phyloP scores from a whole-genome alignment of 2,113 vertebrate species.

The Ceyx cyanopectus region DNA sequence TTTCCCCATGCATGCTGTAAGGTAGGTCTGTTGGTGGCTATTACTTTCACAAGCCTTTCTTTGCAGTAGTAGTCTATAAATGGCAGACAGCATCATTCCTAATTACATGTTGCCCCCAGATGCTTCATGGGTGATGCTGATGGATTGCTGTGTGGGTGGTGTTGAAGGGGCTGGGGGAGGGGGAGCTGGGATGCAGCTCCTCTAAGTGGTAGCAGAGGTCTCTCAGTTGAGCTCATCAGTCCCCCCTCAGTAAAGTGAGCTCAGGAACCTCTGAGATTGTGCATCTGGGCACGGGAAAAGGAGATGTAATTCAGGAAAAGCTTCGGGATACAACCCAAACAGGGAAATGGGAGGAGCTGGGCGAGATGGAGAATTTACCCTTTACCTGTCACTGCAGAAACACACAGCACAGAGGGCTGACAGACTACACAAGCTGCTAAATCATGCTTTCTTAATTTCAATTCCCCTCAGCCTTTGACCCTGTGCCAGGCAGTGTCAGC shows the following conservation, averaged over 20 bases:
- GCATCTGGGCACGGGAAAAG: background rate
- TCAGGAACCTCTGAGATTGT: background rate
- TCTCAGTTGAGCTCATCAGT: background rate
- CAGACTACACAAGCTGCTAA: background rate
- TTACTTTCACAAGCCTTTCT: slow-evolving; percentile 45
- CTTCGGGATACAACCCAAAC: background rate
- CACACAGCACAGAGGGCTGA: background rate
- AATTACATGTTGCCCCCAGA: slow-evolving; percentile 68
- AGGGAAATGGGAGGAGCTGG: background rate
- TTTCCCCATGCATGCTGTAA: background rate
- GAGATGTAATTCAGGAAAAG: background rate
- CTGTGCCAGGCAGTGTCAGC: background rate
- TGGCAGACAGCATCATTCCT: slow-evolving; percentile 57
- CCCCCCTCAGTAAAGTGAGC: background rate
- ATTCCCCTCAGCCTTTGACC: background rate
- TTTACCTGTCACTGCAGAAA: background rate
- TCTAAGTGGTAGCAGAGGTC: slow-evolving; percentile 43
- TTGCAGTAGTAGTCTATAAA: slow-evolving; percentile 24
- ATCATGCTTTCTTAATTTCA: background rate
- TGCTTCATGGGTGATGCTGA: slow-evolving; percentile 61
- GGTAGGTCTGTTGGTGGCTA: background rate
- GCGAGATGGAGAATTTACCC: background rate
- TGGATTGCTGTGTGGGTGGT: slow-evolving; percentile 63
- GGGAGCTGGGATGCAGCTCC: background rate
- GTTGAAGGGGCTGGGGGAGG: slow-evolving; percentile 40